Evolutionary conservation across 2,797 vertebrate genomes (phyloP), one percentile per base, ranked within the genome.

Genomic region (Eospalax fontanierii): DNA sequence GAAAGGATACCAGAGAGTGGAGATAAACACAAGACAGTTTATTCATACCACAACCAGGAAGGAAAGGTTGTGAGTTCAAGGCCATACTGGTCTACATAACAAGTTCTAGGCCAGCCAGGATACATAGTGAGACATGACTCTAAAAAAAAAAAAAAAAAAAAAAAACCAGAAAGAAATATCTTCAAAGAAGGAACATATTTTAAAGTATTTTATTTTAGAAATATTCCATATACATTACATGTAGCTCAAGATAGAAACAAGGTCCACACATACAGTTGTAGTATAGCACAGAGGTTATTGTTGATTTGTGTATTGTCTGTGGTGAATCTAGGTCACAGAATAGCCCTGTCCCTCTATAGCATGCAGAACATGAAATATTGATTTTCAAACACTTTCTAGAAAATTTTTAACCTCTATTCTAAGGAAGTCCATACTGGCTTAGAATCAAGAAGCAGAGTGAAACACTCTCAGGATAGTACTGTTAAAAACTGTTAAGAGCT

Each of bases 401-500:
- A 82, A 86, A 1, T 54, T 43, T 9, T 33, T 19, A 57, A 3
- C 12, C 40, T 95, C 33, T n/a, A 50, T 28, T 43, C 35, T 86
- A 21, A 80, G 75, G n/a, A 91, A 90, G 59, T 12, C 19, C 26
- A 28, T 46, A 40, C 15, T 70, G 2, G n/a, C 33, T 83, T 43
- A 6, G 24, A 96, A 93, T 84, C 50, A 93, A 89, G 89, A 91
- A 63, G n/a, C 33, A 71, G 85, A 75, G 57, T 14, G n/a, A 28
- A 89, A 85, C 6, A 43, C 65, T 70, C 61, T 93, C 57, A 76
- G 43, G 46, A 93, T 74, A 80, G 63, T 54, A 4, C 78, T 57
- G 43, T 83, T 59, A n/a, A 89, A 95, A 74, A 33, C n/a, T 33
- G 59, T 63, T 85, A 71, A 70, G 95, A 63, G 8, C 66, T 24